Evolutionary conservation across 2,888 invertebrate species (phyloP), one percentile per base, ranked within the genome.

Genomic region (Agrochola litura): DNA sequence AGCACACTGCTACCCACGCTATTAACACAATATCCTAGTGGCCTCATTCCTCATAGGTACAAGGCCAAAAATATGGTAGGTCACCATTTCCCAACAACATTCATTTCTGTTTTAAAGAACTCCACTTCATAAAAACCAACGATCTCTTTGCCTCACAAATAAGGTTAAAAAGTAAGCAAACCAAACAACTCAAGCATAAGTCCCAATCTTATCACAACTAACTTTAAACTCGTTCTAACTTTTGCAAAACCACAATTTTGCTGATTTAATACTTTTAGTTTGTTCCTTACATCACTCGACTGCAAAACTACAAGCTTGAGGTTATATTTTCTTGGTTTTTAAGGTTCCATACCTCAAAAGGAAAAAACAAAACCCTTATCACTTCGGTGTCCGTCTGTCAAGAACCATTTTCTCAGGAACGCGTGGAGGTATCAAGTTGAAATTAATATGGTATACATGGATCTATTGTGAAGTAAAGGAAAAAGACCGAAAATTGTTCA

Each of bases 211-310:
- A 77, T 83, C 64, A 63, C 60, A 12, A 73, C 43, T 72, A 86
- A 83, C 72, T 78, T 86, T 65, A 68, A 74, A 72, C 79, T 86
- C 71, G 68, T 74, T 83, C 43, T 69, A 83, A 86, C 83, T 83
- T 78, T 22, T 22, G 22, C 58, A 49, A 9, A 63, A 72, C 78
- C 61, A 72, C 79, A 72, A 74, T 83, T 86, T 78, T 66, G 69
- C 60, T 85, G 78, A 77, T 85, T 83, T 82, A 82, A 83, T 86
- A 86, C 73, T 85, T 73, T 68, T 61, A 86, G 60, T 83, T 83
- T 73, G 66, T 41, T 63, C 76, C 64, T 68, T 37, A 54, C 84
- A 16, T 66, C 60, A 81, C 63, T 60, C 14, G 14, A 19, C 3
- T 19, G 65, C 16, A 52, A 46, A 68, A 74, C 69, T 82, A 81